Conservation (phyloP, 2,888 invertebrate genomes). For the Dynastes tityus region DNA sequence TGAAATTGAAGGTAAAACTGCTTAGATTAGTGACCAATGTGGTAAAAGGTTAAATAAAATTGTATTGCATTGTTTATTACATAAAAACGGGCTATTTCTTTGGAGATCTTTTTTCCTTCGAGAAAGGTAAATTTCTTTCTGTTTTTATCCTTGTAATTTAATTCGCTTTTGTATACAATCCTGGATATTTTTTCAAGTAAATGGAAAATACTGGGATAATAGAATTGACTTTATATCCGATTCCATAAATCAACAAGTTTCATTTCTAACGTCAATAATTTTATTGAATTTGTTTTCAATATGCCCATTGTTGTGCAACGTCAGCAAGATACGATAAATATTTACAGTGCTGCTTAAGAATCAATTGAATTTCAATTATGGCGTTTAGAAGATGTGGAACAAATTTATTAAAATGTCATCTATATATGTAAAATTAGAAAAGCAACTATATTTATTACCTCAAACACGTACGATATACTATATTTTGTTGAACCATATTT, state of each 20-base stretch:
- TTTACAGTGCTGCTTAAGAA: slow-evolving; percentile 13
- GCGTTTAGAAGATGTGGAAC: slow-evolving; percentile 5
- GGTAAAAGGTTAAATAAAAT: too few relatives aligned
- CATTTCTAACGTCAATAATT: slow-evolving; percentile 2
- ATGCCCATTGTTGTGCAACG: too few relatives aligned
- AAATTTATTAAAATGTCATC: slow-evolving; percentile 30
- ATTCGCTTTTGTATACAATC: too few relatives aligned
- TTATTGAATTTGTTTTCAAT: background rate
- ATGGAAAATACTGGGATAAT: too few relatives aligned
- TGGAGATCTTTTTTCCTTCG: too few relatives aligned
- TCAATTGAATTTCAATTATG: slow-evolving; percentile 28
- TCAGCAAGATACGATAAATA: background rate
- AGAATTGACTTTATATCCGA: background rate
- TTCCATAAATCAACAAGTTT: background rate
- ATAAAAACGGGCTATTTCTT: too few relatives aligned
- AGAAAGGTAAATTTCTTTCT: too few relatives aligned
- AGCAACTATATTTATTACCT: slow-evolving; percentile 7
- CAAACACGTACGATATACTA: slow-evolving; percentile 7
- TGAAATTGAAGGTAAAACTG: too few relatives aligned
- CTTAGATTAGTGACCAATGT: too few relatives aligned
- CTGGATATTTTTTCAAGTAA: too few relatives aligned
- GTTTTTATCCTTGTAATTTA: too few relatives aligned
- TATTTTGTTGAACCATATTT: background rate
- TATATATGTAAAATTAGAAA: slow-evolving; percentile 19
- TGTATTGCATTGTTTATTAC: too few relatives aligned